phyloP scores from a whole-genome alignment of 2,113 vertebrate species.

The Passer domesticus region DNA sequence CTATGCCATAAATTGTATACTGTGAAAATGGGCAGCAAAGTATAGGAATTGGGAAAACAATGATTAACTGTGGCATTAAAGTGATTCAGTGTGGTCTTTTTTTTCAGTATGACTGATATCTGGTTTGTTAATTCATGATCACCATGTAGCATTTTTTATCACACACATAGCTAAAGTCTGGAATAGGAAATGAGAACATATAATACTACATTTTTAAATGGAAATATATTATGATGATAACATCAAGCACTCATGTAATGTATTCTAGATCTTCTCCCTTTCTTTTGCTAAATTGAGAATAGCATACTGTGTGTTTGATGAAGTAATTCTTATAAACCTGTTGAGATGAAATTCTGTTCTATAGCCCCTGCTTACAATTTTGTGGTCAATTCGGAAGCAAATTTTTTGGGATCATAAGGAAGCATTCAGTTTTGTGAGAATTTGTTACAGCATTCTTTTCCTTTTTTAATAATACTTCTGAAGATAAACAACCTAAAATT shows the following conservation, averaged over 20 bases:
- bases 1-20: background rate
- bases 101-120: background rate
- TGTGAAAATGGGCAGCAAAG: background rate
- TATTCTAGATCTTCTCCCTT: background rate
- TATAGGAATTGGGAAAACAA: background rate
- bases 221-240: background rate
- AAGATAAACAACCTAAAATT: background rate
- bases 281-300: background rate
- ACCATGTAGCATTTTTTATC: background rate
- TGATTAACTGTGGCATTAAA: background rate
- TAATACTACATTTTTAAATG: background rate
- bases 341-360: background rate
- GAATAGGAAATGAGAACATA: background rate
- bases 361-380: background rate
- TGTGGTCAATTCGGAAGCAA: background rate
- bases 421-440: background rate
- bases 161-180: background rate
- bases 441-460: background rate
- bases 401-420: background rate
- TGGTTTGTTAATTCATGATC: background rate
- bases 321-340: background rate
- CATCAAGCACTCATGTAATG: background rate
- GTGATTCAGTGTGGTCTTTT: background rate
- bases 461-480: background rate
- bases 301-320: background rate